Base-by-base conservation (phyloP, 2,113 vertebrate species). In the Phycodurus eques region DNA sequence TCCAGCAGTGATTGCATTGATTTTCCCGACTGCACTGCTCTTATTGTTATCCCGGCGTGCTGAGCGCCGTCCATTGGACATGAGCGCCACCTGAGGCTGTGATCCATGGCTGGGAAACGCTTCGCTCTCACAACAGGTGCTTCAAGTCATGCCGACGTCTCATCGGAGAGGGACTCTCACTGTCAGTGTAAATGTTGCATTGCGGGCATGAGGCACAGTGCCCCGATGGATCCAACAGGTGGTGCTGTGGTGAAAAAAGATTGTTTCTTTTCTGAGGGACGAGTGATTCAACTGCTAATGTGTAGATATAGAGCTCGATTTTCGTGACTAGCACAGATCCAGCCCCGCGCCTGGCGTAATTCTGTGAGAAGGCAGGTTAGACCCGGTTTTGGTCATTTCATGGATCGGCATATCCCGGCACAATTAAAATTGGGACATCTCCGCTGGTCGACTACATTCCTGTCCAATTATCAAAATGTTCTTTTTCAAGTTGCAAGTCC, bases 1-100 rank as follows among this genome's bases (percentile, higher is more conserved):
- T 88, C 85, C 83, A 78, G 85, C 73, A 59, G 82, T 43, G 68
- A 57, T 69, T 83, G 85, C 89, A 90, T 91, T 90, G 90, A 92
- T 92, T 90, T 87, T 66, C 44, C 53, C 72, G 73, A 74, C 82
- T 74, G 77, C 72, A 84, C 82, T 79, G 79, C 75, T 79, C 84
- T 88, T 75, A 70, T 86, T 75, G 84, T 85, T 88, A 84, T 89
- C 85, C 78, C 82, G 72, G 83, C 79, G 77, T 85, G 86, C 81
- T 84, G 83, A 79, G 80, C 84, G 86, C 80, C 83, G 73, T 78
- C 87, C 83, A 81, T 78, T 81, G 85, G 85, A 90, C 88, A 80
- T 74, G 81, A 61, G 75, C 77, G 77, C 70, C 83, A 87, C 84
- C 80, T 79, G 86, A 66, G 86, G 83, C 89, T 85, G 87, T 78